These are phyloP conservation scores for Camelus bactrianus DNA, from an alignment of 2,113 vertebrate species.

Conservation along the genomic window DNA sequence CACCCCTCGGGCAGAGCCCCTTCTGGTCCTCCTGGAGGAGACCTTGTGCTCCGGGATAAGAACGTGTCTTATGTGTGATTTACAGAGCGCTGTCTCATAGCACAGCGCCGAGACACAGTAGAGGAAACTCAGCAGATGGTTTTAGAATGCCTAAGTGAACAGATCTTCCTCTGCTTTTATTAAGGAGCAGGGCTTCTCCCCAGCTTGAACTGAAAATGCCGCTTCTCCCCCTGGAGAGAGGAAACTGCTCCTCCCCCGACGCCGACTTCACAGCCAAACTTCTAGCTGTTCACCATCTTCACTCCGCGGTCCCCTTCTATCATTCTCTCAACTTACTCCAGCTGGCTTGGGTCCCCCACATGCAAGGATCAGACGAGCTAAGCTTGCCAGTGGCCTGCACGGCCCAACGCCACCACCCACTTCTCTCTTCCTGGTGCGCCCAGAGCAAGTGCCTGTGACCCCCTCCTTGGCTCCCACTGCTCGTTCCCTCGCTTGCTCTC, in stretches of 20 bases:
- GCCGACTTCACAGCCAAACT: neutral
- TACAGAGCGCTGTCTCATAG: neutral
- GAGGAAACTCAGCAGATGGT: neutral
- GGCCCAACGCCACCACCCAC: neutral
- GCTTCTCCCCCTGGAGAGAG: no score
- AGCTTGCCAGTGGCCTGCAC: neutral
- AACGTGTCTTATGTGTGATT: rapidly evolving
- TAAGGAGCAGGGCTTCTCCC: neutral
- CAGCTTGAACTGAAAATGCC: neutral
- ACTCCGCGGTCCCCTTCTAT: neutral
- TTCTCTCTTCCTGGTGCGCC: neutral
- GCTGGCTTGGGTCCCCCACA: neutral
- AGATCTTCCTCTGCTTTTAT: neutral
- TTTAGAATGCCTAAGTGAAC: rapidly evolving
- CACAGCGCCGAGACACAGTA: neutral
- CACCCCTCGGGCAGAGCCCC: neutral
- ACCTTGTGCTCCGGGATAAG: neutral
- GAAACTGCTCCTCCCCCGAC: neutral
- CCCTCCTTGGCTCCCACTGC: rapidly evolving
- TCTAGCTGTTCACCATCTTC: neutral
- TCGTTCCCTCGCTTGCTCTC: rapidly evolving
- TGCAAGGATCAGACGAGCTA: rapidly evolving
- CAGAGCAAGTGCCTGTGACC: rapidly evolving
- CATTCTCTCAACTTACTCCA: neutral
- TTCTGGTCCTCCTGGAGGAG: neutral